Evolutionary conservation across 2,888 invertebrate genomes (phyloP).

Genomic region (Stenodera caucasica): DNA sequence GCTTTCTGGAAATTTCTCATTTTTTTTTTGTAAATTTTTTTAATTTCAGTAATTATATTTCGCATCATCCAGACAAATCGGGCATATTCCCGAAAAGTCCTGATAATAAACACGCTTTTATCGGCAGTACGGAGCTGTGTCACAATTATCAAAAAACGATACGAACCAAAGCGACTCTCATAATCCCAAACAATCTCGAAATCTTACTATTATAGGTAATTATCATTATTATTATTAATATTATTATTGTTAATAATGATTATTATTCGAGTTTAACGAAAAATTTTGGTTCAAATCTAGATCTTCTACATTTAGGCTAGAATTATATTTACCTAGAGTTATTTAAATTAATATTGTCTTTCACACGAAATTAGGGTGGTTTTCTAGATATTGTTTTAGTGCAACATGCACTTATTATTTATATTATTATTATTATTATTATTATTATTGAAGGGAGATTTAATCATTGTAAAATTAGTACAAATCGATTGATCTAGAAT

Average conservation of each 20-base stretch:
- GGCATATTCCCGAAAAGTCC: background rate
- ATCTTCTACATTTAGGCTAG: conserved; percentile 35
- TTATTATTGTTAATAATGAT: conserved; percentile 23
- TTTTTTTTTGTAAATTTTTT: conserved; percentile 13
- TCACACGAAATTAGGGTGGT: conserved; percentile 31
- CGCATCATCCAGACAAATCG: conserved; percentile 11
- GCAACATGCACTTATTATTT: background rate
- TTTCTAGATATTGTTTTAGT: background rate
- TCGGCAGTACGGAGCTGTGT: conserved; percentile 51
- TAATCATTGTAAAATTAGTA: background rate
- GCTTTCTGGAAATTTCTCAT: conserved; percentile 28
- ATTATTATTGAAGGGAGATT: background rate
- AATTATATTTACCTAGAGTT: conserved; percentile 26
- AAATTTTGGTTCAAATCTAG: conserved; percentile 37
- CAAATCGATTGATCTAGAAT: background rate
- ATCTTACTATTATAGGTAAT: background rate
- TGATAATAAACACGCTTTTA: conserved; percentile 24
- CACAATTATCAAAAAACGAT: conserved; percentile 39
- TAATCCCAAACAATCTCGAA: conserved; percentile 11
- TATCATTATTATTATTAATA: background rate
- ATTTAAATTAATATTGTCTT: conserved; percentile 33
- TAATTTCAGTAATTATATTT: conserved; percentile 26
- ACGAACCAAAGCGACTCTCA: conserved; percentile 31
- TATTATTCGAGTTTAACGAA: conserved; percentile 32
- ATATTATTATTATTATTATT: background rate